Base-by-base conservation (phyloP, 2,797 vertebrate genomes). In the Pseudomugil gertrudae region DNA sequence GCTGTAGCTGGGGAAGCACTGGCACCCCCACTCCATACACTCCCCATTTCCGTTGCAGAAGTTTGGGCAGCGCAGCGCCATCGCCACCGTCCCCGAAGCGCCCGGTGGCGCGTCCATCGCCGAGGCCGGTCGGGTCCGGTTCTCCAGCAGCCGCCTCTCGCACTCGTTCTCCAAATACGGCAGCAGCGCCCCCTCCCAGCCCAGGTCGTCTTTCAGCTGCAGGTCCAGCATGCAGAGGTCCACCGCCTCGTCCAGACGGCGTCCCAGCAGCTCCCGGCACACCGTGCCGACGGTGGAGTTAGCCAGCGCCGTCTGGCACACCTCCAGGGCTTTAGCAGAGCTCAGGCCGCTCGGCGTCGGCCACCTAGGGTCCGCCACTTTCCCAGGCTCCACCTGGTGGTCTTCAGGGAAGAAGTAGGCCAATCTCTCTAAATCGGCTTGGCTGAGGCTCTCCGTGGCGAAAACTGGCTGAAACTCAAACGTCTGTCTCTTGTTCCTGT, bases 131-230 rank as follows among this genome's bases (percentile, higher is more conserved):
- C 67, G 63, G 0, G 84, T 90, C 27, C 89, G 77, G 68, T 82
- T 92, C 30, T 90, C 93, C 66, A 96, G 29, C 63, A 95, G 76
- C 77, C 83, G 90, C 48, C 93, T 88, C 88, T 96, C 95, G 15
- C 94, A 96, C 66, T 95, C 94, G 0, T 95, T 97, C 82, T 96
- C 94, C 82, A 96, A 81, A 72, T 95, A 93, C 0, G 94, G 84
- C 57, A 38, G 36, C 14, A 38, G 36, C 14, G 36, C 36, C 14
- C 17, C 36, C 36, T 38, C 36, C 36, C 92, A 94, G 21, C 71
- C 80, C 78, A 92, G 67, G 0, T 93, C 93, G 21, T 95, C 93
- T 83, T 96, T 95, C 33, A 95, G 87, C 79, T 95, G 93, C 78
- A 95, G 85, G 79, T 95, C 94, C 81, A 90, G 72, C 36, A 95